Conservation (phyloP, 2,113 vertebrate species). For the Xenus cinereus region DNA sequence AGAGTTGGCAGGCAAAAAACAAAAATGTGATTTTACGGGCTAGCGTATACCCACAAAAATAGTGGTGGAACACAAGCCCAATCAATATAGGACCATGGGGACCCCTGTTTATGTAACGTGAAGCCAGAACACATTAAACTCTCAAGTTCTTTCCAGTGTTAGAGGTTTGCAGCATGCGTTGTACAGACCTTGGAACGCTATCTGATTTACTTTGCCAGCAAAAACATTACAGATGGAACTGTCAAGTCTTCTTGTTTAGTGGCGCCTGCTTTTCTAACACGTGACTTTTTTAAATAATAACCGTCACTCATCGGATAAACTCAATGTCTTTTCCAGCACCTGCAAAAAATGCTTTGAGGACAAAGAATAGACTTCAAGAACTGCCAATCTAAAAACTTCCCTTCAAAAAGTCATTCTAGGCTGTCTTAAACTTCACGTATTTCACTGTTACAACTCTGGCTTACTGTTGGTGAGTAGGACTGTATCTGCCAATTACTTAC, state of each 20-base stretch:
- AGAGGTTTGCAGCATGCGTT: slow-evolving; percentile 61
- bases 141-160: slow-evolving; percentile 65
- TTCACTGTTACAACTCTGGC: not conserved
- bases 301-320: slow-evolving; percentile 7
- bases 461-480: not conserved
- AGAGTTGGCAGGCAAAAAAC: slow-evolving; percentile 59
- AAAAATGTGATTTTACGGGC: slow-evolving; percentile 62
- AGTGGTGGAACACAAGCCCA: slow-evolving; percentile 65
- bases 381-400: not conserved
- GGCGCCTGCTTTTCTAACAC: slow-evolving; percentile 53
- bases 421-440: not conserved
- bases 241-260: slow-evolving; percentile 56
- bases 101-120: slow-evolving; percentile 68
- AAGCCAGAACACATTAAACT: slow-evolving; percentile 68
- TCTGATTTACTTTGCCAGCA: slow-evolving; percentile 46
- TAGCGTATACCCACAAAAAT: slow-evolving; percentile 67
- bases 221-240: slow-evolving; percentile 64
- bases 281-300: slow-evolving; percentile 50
- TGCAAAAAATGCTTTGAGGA: slow-evolving; percentile 24
- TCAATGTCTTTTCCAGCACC: slow-evolving; percentile 54
- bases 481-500: not conserved
- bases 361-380: not conserved
- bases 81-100: slow-evolving; percentile 63
- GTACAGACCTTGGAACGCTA: slow-evolving; percentile 51
- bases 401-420: not conserved